Evolutionary conservation across 2,888 invertebrate species (phyloP), one percentile per base, ranked within the genome.

Genomic region (Brenthis daphne): DNA sequence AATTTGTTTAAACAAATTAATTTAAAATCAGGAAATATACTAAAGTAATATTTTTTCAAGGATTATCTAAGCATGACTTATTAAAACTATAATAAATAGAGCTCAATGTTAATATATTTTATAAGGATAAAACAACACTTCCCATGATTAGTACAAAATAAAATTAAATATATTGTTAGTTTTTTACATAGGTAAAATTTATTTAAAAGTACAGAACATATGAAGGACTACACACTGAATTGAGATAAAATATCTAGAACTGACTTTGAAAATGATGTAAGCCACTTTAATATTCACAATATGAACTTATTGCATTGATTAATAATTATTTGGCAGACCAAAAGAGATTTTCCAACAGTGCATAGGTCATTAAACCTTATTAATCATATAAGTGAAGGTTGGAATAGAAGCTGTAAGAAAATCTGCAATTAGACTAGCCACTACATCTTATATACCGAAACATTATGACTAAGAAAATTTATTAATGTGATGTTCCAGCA

Each of bases 81-180:
- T 88, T 91, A 83, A 93, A 93, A 93, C 92, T 83, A 92, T 86
- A 90, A 85, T 91, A 78, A 86, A 85, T 88, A 88, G 93, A 93
- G 91, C 89, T 92, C 89, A 93, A 93, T 93, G 92, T 92, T 93
- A 93, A 93, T 93, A 93, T 93, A 93, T 93, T 93, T 91, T 91
- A 84, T 90, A 91, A 92, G 90, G 92, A 90, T 90, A 92, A 93
- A 93, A 93, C 92, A 93, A 93, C 93, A 93, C 92, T 90, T 93
- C 88, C 92, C 92, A 88, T 90, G 88, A 92, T 93, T 93, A 93
- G 93, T 93, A 93, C 87, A 93, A 93, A 93, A 93, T 90, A 91
- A 93, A 93, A 92, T 88, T 92, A 91, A 92, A 91, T 92, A 88
- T 92, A 93, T 86, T 91, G 93, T 93, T 93, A 93, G 93, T 93